phyloP scores from a whole-genome alignment of 2,113 vertebrate species.

The Paramormyrops kingsleyae region DNA sequence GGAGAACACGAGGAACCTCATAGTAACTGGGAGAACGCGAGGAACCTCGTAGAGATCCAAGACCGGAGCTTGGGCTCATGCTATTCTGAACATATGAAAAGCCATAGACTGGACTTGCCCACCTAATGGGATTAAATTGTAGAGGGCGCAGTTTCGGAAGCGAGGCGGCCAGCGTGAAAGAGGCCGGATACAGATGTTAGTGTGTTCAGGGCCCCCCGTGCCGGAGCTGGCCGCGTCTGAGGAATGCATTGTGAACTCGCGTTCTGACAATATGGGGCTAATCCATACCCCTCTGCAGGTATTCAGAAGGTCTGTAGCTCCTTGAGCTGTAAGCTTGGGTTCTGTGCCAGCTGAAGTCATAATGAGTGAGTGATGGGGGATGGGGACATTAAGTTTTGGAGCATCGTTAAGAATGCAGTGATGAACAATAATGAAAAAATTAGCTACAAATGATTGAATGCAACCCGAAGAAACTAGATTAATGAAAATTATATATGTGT shows the following conservation, averaged over 20 bases:
- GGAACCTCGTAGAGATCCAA: no score
- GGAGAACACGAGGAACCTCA: slow-evolving; percentile 1
- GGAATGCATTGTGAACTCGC: slow-evolving; percentile 27
- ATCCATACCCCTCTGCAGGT: background rate
- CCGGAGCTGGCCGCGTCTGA: slow-evolving; percentile 47
- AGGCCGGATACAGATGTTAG: slow-evolving; percentile 50
- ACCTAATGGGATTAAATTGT: slow-evolving; percentile 62
- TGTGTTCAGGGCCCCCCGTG: slow-evolving; percentile 47
- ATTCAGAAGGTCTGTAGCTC: background rate
- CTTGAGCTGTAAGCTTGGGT: background rate
- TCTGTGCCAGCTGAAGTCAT: background rate
- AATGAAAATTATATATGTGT: background rate
- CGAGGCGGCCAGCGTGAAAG: slow-evolving; percentile 42
- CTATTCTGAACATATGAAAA: slow-evolving; percentile 61
- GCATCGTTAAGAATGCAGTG: background rate
- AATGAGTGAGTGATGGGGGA: background rate
- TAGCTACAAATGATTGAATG: background rate
- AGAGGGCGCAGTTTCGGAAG: slow-evolving; percentile 43
- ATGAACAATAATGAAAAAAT: background rate
- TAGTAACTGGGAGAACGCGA: no score
- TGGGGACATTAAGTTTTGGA: background rate
- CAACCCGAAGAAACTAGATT: background rate
- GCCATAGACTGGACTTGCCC: slow-evolving; percentile 57
- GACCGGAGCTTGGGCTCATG: slow-evolving; percentile 19
- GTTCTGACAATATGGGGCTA: background rate